phyloP scores from a whole-genome alignment of 1,140 invertebrate species.

The Pectinophora gossypiella region DNA sequence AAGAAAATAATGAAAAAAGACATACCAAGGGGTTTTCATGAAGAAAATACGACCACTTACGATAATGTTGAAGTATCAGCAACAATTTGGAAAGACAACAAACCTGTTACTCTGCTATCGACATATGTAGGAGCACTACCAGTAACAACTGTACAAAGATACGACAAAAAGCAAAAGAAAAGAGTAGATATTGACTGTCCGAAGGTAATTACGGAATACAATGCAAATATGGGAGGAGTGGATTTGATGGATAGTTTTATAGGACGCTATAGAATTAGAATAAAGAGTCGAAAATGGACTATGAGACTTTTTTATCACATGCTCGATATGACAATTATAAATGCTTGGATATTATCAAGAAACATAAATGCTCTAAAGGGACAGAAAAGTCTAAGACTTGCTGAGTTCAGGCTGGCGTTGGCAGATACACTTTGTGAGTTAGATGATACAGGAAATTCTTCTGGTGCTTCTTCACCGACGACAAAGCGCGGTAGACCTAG shows the following conservation, averaged over 20 bases:
- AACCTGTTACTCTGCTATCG: too few relatives aligned
- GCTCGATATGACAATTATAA: not conserved
- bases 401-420: not conserved
- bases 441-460: too few relatives aligned
- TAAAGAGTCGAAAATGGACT: not conserved
- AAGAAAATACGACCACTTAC: not conserved
- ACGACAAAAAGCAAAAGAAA: not conserved
- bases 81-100: too few relatives aligned
- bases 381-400: not conserved
- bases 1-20: not conserved
- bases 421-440: not conserved
- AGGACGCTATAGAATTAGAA: not conserved
- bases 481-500: too few relatives aligned
- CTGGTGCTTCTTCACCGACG: too few relatives aligned
- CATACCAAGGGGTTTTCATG: not conserved
- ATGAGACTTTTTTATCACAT: not conserved
- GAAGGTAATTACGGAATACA: not conserved
- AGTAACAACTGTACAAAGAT: not conserved
- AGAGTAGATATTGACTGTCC: not conserved
- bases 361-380: not conserved
- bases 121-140: not conserved
- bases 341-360: not conserved
- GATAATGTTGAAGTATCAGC: too few relatives aligned
- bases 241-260: slow-evolving; percentile 2
- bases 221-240: not conserved